These are phyloP conservation scores for Pipistrellus kuhlii DNA, from an alignment of 2,797 vertebrate species.

Conservation along the genomic window DNA sequence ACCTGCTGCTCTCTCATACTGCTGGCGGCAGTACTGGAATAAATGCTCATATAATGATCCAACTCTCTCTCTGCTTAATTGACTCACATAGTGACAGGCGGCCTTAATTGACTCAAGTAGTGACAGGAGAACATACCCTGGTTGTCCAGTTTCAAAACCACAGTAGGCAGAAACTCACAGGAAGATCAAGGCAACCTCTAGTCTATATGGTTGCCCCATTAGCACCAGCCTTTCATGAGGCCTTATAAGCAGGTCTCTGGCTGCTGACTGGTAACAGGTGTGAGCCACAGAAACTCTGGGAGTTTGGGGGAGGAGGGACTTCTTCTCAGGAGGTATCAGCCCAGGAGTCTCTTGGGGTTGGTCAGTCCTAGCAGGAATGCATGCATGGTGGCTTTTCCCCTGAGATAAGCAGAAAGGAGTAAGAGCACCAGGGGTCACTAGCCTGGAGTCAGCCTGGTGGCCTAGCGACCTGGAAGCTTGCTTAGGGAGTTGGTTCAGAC, in stretches of 20 bases:
- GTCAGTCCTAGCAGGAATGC: not conserved
- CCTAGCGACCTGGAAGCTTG: not conserved
- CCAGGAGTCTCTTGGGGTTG: not conserved
- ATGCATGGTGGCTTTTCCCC: not conserved
- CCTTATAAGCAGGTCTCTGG: not conserved
- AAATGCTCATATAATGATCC: no score
- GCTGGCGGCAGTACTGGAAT: no score
- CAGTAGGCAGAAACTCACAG: not conserved
- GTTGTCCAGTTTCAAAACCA: not conserved
- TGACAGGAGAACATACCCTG: no score
- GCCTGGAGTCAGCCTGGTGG: not conserved
- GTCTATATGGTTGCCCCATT: fast-evolving
- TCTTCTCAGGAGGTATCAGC: not conserved
- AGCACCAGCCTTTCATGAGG: not conserved
- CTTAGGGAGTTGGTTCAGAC: not conserved
- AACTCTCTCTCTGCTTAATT: no score
- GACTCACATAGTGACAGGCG: no score
- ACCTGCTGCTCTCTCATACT: no score
- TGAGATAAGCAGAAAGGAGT: not conserved
- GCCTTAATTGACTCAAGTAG: no score
- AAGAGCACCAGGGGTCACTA: not conserved
- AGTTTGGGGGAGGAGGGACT: no score
- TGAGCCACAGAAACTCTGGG: no score
- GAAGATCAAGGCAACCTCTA: not conserved
- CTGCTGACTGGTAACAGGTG: not conserved